phyloP scores from a whole-genome alignment of 2,888 invertebrate species.

The Periphyllus acericola region DNA sequence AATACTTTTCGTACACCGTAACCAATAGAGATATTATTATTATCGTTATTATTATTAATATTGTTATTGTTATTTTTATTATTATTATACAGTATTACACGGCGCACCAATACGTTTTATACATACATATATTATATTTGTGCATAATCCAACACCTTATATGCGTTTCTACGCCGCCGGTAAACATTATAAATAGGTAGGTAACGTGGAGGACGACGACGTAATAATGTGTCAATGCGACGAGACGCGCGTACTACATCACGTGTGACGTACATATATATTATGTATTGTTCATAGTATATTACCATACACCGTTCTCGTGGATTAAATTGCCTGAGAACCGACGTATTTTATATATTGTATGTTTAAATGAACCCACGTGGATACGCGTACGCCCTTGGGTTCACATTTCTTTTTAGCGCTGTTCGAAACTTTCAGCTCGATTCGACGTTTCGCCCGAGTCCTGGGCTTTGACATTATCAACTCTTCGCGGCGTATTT shows the following conservation, averaged over 20 bases:
- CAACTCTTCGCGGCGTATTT: neutral
- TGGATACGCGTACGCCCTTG: neutral
- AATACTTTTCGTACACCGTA: constrained; percentile 28
- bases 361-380: no score
- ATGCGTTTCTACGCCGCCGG: neutral
- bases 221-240: neutral
- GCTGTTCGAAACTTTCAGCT: neutral
- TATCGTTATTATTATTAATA: no score
- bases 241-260: no score
- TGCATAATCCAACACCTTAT: neutral
- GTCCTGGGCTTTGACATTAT: neutral
- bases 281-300: neutral
- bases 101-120: neutral
- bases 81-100: neutral
- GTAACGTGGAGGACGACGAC: no score
- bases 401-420: neutral
- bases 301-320: neutral
- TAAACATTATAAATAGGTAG: neutral
- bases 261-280: no score
- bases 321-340: neutral
- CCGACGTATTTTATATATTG: neutral
- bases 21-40: neutral
- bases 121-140: neutral
- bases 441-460: neutral
- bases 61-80: no score